A percentile compares a stretch with the other conserved stretches of the same genome.
Conservation (phyloP, 1,140 invertebrate species). For the Aphelenchoides besseyi region DNA sequence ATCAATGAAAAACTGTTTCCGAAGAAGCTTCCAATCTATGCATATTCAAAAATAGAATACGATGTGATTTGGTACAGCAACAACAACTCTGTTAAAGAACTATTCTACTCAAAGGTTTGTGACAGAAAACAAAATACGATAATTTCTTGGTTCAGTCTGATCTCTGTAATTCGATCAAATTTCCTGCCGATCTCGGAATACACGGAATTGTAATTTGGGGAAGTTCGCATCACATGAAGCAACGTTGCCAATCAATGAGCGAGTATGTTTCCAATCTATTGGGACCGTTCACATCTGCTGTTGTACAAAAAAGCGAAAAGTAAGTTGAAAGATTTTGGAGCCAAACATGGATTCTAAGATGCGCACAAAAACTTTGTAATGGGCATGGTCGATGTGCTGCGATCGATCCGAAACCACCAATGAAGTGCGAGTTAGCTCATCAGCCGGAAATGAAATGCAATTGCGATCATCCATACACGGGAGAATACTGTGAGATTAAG, state of each 20-base stretch:
- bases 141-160: conserved; percentile 26
- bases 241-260: conserved; percentile 29
- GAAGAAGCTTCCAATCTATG: conserved; percentile 42
- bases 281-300: conserved; percentile 30
- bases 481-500: background rate
- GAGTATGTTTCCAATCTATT: conserved; percentile 24
- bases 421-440: conserved; percentile 16
- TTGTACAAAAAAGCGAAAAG: conserved; percentile 1
- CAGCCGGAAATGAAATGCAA: background rate
- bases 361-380: conserved; percentile 12
- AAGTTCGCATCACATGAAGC: conserved; percentile 34
- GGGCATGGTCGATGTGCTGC: background rate
- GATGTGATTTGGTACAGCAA: conserved; percentile 20
- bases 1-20: conserved; percentile 23
- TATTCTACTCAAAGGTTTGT: conserved; percentile 4
- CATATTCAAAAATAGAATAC: conserved; percentile 43
- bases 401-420: background rate
- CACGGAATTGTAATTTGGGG: conserved; percentile 37
- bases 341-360: background rate
- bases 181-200: conserved; percentile 38
- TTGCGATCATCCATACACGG: background rate
- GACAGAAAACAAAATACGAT: background rate
- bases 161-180: conserved; percentile 40
- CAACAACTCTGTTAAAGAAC: conserved; percentile 29
- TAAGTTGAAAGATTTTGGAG: background rate